Percentiles rank a stretch among this genome's conserved stretches.
phyloP scores from a whole-genome alignment of 2,113 vertebrate species.

The Oxygymnocypris stewartii region DNA sequence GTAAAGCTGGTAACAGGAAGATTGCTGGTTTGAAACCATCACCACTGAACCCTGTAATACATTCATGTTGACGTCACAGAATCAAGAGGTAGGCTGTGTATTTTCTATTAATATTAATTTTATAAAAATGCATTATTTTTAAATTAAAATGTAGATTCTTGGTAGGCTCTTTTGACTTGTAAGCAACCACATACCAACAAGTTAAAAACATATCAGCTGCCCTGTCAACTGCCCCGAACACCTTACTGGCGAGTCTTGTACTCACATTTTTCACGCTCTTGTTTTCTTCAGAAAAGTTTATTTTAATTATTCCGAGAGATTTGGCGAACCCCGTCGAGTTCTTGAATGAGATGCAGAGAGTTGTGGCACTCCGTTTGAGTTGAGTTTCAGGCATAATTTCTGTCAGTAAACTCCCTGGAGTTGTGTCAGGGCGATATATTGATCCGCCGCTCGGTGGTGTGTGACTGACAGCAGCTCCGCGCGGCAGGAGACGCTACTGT shows the following conservation, averaged over 20 bases:
- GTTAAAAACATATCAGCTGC: neutral
- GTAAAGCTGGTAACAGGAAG: neutral
- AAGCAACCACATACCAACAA: neutral
- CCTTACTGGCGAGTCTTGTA: neutral
- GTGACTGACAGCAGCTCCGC: neutral
- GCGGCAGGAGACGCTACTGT: constrained; percentile 1
- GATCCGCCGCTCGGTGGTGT: constrained; percentile 7
- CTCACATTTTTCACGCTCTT: neutral
- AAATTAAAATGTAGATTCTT: neutral
- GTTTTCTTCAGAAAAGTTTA: neutral
- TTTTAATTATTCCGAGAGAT: neutral
- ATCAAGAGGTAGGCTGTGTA: neutral
- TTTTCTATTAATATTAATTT: neutral
- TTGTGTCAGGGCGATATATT: constrained; percentile 3
- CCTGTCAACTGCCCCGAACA: neutral
- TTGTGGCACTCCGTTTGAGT: neutral
- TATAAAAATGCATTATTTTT: neutral
- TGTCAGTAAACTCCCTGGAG: constrained; percentile 21
- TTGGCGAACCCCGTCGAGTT: neutral
- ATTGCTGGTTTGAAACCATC: neutral
- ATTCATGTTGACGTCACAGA: neutral
- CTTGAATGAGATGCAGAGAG: constrained; percentile 12
- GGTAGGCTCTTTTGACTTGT: neutral
- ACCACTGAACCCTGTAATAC: neutral
- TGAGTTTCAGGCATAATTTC: constrained; percentile 7